Evolutionary conservation across 2,888 invertebrate genomes (phyloP).

Genomic region (Hymenopus coronatus): DNA sequence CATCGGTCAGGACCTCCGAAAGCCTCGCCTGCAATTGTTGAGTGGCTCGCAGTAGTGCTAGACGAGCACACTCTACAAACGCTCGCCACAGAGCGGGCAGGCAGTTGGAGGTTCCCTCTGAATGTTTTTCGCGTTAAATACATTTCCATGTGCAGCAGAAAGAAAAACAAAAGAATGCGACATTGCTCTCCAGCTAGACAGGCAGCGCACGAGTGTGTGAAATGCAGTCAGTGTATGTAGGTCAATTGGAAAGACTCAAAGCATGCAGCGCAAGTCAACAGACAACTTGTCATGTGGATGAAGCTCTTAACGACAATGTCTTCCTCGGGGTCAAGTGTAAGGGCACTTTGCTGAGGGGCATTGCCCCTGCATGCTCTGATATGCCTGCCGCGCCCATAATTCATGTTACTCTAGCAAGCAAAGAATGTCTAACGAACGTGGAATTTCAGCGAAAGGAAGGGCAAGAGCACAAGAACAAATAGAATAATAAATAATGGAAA

Average conservation of each 20-base stretch:
- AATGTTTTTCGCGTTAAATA: too few species aligned
- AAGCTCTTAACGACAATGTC: not conserved
- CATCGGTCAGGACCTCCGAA: too few species aligned
- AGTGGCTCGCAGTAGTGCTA: too few species aligned
- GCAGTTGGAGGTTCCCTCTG: too few species aligned
- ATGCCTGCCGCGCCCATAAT: not conserved
- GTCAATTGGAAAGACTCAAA: not conserved
- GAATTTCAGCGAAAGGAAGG: too few species aligned
- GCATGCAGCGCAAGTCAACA: not conserved
- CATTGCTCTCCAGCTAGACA: not conserved
- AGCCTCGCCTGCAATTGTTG: too few species aligned
- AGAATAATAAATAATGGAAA: too few species aligned
- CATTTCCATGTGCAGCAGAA: too few species aligned
- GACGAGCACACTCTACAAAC: too few species aligned
- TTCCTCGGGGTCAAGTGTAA: not conserved
- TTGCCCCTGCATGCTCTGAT: not conserved
- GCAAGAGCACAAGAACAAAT: too few species aligned
- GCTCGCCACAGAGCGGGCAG: too few species aligned
- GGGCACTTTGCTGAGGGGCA: not conserved
- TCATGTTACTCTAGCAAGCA: not conserved
- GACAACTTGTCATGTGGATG: not conserved
- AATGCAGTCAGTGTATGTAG: not conserved
- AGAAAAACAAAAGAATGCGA: not conserved
- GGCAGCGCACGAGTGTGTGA: not conserved
- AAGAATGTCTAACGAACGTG: not conserved